Conservation (phyloP, 2,113 vertebrate genomes). For the Mesocricetus auratus region DNA sequence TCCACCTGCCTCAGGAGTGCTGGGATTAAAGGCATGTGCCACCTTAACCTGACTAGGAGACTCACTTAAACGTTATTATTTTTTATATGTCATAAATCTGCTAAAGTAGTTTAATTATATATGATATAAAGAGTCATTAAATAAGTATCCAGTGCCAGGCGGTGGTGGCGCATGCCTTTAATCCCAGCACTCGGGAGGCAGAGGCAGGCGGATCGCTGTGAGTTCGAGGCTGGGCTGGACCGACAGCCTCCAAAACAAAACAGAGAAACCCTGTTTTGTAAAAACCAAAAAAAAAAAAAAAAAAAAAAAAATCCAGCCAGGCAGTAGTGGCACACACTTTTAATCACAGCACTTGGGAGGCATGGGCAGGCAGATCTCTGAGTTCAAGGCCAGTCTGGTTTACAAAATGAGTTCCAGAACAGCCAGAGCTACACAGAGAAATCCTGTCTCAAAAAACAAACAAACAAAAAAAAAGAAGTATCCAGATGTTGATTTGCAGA, state of each 20-base stretch:
- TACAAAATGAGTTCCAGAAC: background rate
- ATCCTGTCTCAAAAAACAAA: background rate
- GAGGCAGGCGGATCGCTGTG: background rate
- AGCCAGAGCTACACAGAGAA: background rate
- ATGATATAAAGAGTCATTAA: background rate
- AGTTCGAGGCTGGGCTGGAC: background rate
- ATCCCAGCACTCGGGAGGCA: background rate
- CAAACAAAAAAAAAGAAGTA: background rate
- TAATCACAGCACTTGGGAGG: background rate
- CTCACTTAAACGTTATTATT: background rate
- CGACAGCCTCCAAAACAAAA: too few relatives aligned
- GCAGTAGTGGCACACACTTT: background rate
- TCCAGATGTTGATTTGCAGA: background rate
- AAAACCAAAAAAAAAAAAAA: too few relatives aligned
- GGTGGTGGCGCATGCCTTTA: background rate
- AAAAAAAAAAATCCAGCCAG: background rate
- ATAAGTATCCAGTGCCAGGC: background rate
- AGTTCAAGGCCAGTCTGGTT: background rate
- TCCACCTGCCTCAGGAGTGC: background rate
- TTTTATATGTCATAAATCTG: background rate
- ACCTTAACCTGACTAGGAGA: background rate
- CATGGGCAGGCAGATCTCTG: background rate
- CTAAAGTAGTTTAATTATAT: conserved; percentile 18
- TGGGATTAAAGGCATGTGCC: background rate
- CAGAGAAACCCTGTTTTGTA: too few relatives aligned